Evolutionary conservation across 2,888 invertebrate species (phyloP), one percentile per base, ranked within the genome.

Genomic region (Synergus umbraculus): DNA sequence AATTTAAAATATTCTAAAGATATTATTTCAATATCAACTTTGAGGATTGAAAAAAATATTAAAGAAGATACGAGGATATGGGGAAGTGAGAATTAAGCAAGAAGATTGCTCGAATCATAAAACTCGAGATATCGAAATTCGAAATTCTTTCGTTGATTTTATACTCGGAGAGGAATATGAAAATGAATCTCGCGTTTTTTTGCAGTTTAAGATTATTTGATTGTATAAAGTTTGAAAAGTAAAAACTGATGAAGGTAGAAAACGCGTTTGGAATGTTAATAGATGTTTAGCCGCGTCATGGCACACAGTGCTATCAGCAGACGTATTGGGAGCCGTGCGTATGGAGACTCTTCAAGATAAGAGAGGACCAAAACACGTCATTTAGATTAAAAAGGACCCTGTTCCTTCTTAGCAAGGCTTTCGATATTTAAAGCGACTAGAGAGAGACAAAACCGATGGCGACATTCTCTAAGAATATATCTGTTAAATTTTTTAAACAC

Each of bases 291-390:
- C 66, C 73, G 78, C 60, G 79, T 76, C 80, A 78, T 76, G 64
- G 81, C 77, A 65, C 67, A 60, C 41, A 76, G 76, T 77, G 41
- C 73, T 83, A 81, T 83, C 80, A 18, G 67, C 64, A 78, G 79
- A 81, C 79, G 81, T 83, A 83, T 83, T 83, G 80, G 83, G 78
- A 83, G 81, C 77, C 78, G 46, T 78, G 66, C 76, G 63, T 81
- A 79, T 79, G 81, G 82, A 79, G 81, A 81, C 86, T 85, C 83
- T 86, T 86, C 78, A 84, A 86, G 87, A 87, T 87, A 87, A 87
- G 82, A 49, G 67, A 83, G 85, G 84, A 85, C 84, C 84, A 87
- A 84, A 87, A 87, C 87, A 87, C 86, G 86, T 87, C 81, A 87
- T 87, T 87, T 87, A 87, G 87, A 87, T 87, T 86, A 86, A 84